These are phyloP conservation scores for Scaptomyza montana DNA, from an alignment of 1,140 invertebrate genomes.

Conservation along the genomic window DNA sequence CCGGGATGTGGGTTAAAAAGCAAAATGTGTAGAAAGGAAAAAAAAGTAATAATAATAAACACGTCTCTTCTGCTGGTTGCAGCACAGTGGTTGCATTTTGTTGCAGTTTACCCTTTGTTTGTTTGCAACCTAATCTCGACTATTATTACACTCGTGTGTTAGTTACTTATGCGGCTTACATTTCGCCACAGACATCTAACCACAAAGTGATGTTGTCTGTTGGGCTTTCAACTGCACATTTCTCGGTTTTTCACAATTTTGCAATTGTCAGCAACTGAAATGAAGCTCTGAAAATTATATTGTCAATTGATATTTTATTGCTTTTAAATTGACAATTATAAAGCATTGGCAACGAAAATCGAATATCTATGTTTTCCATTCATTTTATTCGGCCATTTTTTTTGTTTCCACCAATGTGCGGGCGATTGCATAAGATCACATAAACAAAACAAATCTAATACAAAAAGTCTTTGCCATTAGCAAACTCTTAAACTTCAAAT, in stretches of 20 bases:
- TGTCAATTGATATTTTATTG: slow-evolving; percentile 77
- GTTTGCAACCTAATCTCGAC: slow-evolving; percentile 60
- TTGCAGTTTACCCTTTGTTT: slow-evolving; percentile 26
- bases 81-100: slow-evolving; percentile 58
- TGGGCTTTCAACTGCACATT: slow-evolving; percentile 7
- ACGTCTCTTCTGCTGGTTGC: slow-evolving; percentile 31
- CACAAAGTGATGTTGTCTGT: slow-evolving; percentile 34
- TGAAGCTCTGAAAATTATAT: slow-evolving; percentile 56
- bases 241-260: slow-evolving; percentile 35
- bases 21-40: slow-evolving; percentile 35
- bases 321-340: slow-evolving; percentile 66
- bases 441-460: slow-evolving; percentile 55
- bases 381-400: slow-evolving; percentile 24
- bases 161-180: slow-evolving; percentile 48
- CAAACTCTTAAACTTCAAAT: slow-evolving; percentile 69
- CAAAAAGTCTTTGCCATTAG: slow-evolving; percentile 13
- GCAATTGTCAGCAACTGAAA: slow-evolving; percentile 55
- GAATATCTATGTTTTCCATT: slow-evolving; percentile 12
- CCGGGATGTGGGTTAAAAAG: slow-evolving; percentile 59
- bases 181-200: slow-evolving; percentile 26
- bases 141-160: slow-evolving; percentile 26
- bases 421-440: slow-evolving; percentile 69
- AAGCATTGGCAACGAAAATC: slow-evolving; percentile 17
- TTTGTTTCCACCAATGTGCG: slow-evolving; percentile 56
- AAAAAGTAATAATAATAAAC: slow-evolving; percentile 23